phyloP scores from a whole-genome alignment of 1,140 invertebrate genomes.

The Cydia pomonella region DNA sequence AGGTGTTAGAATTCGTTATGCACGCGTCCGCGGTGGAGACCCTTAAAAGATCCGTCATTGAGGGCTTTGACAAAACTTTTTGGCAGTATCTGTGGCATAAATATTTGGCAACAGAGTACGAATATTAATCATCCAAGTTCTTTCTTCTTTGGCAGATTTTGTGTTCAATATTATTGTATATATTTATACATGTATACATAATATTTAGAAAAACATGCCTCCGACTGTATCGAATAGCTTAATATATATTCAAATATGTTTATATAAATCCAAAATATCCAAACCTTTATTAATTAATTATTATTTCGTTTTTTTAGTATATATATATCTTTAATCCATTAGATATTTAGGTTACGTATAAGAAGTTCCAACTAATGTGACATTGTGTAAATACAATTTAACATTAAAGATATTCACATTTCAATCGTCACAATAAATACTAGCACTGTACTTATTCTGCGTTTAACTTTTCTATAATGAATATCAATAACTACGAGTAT shows the following conservation, averaged over 20 bases:
- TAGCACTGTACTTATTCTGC: not conserved
- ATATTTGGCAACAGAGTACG: slow-evolving; percentile 1
- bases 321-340: too few relatives aligned
- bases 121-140: not conserved
- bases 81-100: slow-evolving; percentile 1
- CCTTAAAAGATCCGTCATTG: not conserved
- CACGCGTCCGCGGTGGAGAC: slow-evolving; percentile 6
- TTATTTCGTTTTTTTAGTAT: not conserved
- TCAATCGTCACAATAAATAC: not conserved
- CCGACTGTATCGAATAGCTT: not conserved
- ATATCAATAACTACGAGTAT: not conserved
- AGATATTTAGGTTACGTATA: too few relatives aligned
- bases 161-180: too few relatives aligned
- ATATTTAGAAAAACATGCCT: too few relatives aligned
- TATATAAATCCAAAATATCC: not conserved
- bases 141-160: too few relatives aligned
- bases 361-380: not conserved
- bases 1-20: not conserved
- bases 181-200: too few relatives aligned
- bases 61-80: not conserved
- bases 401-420: not conserved
- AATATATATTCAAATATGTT: not conserved
- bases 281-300: not conserved
- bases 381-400: not conserved
- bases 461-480: not conserved